phyloP scores from a whole-genome alignment of 2,797 vertebrate species.

The Psittacula echo region DNA sequence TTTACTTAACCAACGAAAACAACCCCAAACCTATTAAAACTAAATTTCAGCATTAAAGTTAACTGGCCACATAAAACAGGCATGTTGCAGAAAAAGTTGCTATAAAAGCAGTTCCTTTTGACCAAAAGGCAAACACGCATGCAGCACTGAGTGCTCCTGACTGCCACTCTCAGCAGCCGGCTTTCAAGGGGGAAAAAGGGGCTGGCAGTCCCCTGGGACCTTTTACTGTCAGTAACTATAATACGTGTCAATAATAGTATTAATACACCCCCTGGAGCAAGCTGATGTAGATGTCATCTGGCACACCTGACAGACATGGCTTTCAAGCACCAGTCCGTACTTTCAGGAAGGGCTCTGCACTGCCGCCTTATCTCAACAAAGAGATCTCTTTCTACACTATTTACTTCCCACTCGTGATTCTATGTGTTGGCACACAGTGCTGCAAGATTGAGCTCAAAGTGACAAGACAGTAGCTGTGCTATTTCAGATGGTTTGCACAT shows the following conservation, averaged over 20 bases:
- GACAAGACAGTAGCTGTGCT: not conserved
- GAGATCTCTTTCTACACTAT: not conserved
- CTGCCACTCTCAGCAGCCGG: not conserved
- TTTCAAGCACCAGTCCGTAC: not conserved
- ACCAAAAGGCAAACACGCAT: slow-evolving; percentile 6
- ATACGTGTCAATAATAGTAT: not conserved
- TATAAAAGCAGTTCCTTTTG: not conserved
- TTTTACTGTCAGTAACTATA: not conserved
- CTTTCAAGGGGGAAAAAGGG: not conserved
- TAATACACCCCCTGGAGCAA: not conserved
- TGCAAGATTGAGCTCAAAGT: not conserved
- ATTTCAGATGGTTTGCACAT: not conserved
- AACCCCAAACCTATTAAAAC: not conserved
- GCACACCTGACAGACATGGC: not conserved
- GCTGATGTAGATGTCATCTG: not conserved
- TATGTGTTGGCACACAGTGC: not conserved
- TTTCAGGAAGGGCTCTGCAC: not conserved
- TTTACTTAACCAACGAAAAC: not conserved
- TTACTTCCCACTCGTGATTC: not conserved
- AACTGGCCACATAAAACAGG: not conserved
- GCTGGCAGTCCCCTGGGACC: not conserved
- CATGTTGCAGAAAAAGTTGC: not conserved
- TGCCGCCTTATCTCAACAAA: not conserved
- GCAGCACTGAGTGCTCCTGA: not conserved
- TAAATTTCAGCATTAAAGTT: not conserved